Percentiles rank a stretch among this genome's conserved stretches.
Conservation (phyloP, 2,113 vertebrate genomes). For the Xiphorhynchus elegans region DNA sequence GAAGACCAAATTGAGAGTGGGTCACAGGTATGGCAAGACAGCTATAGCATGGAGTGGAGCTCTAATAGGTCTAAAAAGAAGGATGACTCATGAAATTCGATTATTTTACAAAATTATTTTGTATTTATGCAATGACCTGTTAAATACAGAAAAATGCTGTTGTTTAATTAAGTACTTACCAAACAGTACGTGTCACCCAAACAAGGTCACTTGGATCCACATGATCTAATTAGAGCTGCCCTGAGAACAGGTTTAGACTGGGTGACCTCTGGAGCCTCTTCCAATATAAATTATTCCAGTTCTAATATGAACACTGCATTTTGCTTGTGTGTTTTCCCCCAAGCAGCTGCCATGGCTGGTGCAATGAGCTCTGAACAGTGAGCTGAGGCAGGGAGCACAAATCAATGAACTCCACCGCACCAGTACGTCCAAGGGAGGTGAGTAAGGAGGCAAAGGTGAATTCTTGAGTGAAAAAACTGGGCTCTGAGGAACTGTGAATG, state of each 20-base stretch:
- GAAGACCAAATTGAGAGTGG: neutral
- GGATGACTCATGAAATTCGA: neutral
- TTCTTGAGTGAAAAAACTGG: neutral
- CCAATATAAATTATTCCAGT: neutral
- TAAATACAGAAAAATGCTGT: neutral
- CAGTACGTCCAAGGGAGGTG: neutral
- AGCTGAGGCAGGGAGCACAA: neutral
- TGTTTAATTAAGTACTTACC: neutral
- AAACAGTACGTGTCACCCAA: neutral
- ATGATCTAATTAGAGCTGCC: neutral
- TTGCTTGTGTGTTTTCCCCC: neutral
- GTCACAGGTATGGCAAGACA: neutral
- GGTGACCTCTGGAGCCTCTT: neutral
- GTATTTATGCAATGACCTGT: neutral
- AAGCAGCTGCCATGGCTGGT: rapidly evolving
- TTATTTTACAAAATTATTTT: neutral
- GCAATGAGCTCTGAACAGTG: neutral
- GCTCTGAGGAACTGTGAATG: neutral
- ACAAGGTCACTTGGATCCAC: neutral
- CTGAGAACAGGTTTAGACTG: neutral
- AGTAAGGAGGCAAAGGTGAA: neutral
- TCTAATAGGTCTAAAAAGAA: neutral
- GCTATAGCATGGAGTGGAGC: neutral
- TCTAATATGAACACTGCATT: neutral
- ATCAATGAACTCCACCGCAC: neutral